Percentiles rank a stretch among this genome's conserved stretches.
phyloP scores from a whole-genome alignment of 2,888 invertebrate species.

The Aplocera efformata region DNA sequence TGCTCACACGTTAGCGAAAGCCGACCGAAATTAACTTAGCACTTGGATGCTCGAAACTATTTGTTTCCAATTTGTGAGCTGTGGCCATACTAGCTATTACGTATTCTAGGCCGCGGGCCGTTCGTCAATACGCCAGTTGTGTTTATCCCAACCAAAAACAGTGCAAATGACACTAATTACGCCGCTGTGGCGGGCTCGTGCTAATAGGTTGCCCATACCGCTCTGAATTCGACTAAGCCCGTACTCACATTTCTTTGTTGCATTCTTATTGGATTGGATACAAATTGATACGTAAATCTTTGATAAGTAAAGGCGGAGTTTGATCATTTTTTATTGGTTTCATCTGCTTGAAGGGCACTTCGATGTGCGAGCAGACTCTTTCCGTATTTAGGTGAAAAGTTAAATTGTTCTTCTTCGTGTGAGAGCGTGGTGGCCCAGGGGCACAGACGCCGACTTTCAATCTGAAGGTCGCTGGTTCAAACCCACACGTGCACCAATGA shows the following conservation, averaged over 20 bases:
- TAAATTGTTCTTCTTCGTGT: too few species aligned
- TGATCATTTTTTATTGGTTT: too few species aligned
- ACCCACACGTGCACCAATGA: too few species aligned
- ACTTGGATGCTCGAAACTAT: slow-evolving; percentile 62
- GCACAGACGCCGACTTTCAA: too few species aligned
- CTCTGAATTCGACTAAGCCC: slow-evolving; percentile 52
- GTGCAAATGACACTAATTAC: slow-evolving; percentile 79
- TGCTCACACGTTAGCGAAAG: slow-evolving; percentile 77
- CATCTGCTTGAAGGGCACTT: too few species aligned
- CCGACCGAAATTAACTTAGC: slow-evolving; percentile 76
- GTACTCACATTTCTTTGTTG: slow-evolving; percentile 26
- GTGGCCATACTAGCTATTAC: too few species aligned
- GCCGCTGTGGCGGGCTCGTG: slow-evolving; percentile 58
- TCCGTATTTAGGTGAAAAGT: too few species aligned
- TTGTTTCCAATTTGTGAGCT: slow-evolving; percentile 68
- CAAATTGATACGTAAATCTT: slow-evolving; percentile 20
- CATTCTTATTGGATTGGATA: slow-evolving; percentile 26
- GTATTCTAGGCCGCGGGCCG: slow-evolving; percentile 29
- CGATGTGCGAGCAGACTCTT: too few species aligned
- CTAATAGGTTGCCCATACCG: slow-evolving; percentile 68
- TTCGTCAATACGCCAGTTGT: slow-evolving; percentile 68
- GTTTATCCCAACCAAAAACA: slow-evolving; percentile 77
- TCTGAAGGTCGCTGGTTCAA: too few species aligned
- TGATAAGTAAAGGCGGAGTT: too few species aligned
- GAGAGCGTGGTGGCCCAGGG: too few species aligned